Conservation (phyloP, 2,888 invertebrate species). For the Papilio protenor region DNA sequence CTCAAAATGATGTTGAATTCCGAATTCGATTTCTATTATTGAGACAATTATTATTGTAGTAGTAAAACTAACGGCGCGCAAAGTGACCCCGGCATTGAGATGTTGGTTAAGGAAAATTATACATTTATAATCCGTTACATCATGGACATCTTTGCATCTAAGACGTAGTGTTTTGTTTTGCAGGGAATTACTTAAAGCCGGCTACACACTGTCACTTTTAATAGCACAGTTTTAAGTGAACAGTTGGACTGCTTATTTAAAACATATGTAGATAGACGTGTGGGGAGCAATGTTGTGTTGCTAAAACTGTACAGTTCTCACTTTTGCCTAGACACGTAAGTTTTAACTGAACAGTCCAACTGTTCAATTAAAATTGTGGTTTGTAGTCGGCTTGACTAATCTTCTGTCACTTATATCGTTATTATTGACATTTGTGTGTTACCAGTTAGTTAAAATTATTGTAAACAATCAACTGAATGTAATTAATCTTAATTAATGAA, state of each 20-base stretch:
- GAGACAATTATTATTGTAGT: not conserved
- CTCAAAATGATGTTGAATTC: not conserved
- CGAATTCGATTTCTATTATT: not conserved
- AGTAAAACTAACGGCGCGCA: constrained; percentile 45
- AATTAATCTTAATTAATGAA: too few relatives aligned
- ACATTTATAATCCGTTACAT: constrained; percentile 55
- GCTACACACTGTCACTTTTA: too few relatives aligned
- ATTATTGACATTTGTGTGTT: not conserved
- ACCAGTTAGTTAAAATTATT: not conserved
- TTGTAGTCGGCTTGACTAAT: too few relatives aligned
- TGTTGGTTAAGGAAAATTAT: constrained; percentile 62
- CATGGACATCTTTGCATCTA: constrained; percentile 47
- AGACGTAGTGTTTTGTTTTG: constrained; percentile 26
- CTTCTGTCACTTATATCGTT: not conserved
- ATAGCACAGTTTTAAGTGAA: too few relatives aligned
- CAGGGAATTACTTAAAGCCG: too few relatives aligned
- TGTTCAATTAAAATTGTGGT: too few relatives aligned
- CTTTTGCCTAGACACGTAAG: too few relatives aligned
- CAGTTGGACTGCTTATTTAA: too few relatives aligned
- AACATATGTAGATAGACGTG: too few relatives aligned
- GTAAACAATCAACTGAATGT: not conserved
- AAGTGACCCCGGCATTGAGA: constrained; percentile 65
- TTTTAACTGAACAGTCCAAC: too few relatives aligned
- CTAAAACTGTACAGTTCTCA: too few relatives aligned
- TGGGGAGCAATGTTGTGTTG: too few relatives aligned